Evolutionary conservation across 1,140 invertebrate genomes (phyloP).

Genomic region (Paraescarpia echinospica): DNA sequence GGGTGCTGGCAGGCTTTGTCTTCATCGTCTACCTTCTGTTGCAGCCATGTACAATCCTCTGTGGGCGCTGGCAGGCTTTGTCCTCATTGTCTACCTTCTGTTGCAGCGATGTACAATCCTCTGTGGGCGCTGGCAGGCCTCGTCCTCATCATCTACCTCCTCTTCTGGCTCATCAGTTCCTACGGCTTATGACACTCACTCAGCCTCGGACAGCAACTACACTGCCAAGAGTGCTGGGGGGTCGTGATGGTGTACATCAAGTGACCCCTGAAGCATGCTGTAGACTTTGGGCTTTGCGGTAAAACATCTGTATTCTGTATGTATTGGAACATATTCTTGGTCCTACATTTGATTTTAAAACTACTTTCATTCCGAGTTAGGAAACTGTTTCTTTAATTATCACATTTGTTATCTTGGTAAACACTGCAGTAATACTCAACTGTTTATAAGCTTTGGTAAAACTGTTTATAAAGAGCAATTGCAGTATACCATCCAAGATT

Average conservation of each 20-base stretch:
- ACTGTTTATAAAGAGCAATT: too few species aligned
- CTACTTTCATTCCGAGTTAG: background rate
- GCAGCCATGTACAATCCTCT: slow-evolving; percentile 12
- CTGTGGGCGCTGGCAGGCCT: slow-evolving; percentile 7
- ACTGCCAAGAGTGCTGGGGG: background rate
- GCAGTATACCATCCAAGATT: too few species aligned
- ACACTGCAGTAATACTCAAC: background rate
- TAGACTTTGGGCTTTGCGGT: background rate
- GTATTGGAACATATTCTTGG: too few species aligned
- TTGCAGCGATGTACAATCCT: slow-evolving; percentile 13
- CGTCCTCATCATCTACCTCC: slow-evolving; percentile 9
- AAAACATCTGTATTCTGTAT: background rate
- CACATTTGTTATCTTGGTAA: background rate
- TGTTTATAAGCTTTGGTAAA: background rate
- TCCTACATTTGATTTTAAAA: too few species aligned
- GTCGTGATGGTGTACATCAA: background rate
- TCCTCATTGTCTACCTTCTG: background rate
- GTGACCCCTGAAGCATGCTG: background rate
- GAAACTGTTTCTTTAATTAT: background rate
- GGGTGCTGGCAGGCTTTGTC: background rate
- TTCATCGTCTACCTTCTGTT: background rate
- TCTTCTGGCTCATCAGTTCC: slow-evolving; percentile 17
- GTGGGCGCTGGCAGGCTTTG: background rate
- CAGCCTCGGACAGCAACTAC: background rate
- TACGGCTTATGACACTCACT: background rate